Base-by-base conservation (phyloP, 2,888 invertebrate genomes). In the Apamea epomidion region DNA sequence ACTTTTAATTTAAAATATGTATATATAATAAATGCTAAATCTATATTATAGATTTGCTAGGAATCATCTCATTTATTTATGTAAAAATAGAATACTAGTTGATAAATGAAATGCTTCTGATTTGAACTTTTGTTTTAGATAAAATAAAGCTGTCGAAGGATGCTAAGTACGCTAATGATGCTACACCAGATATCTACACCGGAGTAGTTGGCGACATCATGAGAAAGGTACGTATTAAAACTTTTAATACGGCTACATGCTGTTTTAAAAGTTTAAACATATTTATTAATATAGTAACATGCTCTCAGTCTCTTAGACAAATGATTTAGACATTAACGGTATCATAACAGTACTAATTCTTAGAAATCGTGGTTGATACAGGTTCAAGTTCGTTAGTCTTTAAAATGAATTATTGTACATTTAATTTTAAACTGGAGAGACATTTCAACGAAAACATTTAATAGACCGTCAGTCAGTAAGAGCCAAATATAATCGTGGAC, bases 151-250 rank as follows among this genome's bases (percentile, higher is more conserved):
- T 99, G 79, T 99, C 99, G 4, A 98, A 98, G 92, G 99, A 99
- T 93, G 98, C 98, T 42, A 98, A 98, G 92, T 99, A 99, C 92
- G 99, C 99, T 2, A 97, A 98, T 21, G 98, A 98, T 95, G 98
- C 98, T 94, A 97, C 98, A 65, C 97, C 98, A 78, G 98, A 98
- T 48, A 98, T 98, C 74, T 99, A 99, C 98, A 98, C 99, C 91
- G 99, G 99, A 74, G 98, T 99, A 97, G 98, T 99, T 65, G 99
- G 99, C 21, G 99, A 99, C 95, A 97, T 99, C 84, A 98, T 99
- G 72, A 97, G 98, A 94, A 98, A 98, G 97, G 99, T 99, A 97
- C 5, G 60, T 71, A 58, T 32, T 60, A 0, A 32, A 62, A 37
- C 8, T 16, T 32, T n/a, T 21, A 21, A 25, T 79, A 37, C 37